phyloP scores from a whole-genome alignment of 2,113 vertebrate species.

The Callopanchax toddi region DNA sequence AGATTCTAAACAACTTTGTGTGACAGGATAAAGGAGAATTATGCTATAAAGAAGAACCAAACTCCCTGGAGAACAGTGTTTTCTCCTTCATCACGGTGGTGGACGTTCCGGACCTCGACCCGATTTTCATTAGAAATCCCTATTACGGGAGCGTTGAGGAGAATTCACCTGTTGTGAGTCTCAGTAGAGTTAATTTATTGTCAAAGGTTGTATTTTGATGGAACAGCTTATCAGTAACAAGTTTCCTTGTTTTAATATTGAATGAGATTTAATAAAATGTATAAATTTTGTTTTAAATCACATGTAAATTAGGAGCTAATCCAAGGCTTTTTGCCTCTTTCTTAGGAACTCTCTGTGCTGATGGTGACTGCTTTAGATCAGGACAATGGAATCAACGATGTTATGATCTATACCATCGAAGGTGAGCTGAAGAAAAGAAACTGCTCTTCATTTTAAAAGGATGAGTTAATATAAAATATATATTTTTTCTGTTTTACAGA shows the following conservation, averaged over 20 bases:
- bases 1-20: conserved; percentile 2
- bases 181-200: background rate
- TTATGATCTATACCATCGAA: conserved; percentile 77
- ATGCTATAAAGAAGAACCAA: no score
- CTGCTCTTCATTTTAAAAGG: background rate
- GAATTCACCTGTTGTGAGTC: conserved; percentile 66
- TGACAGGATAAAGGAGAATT: conserved; percentile 81
- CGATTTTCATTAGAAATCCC: conserved; percentile 78
- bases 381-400: conserved; percentile 81
- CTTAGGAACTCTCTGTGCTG: conserved; percentile 72
- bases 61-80: conserved; percentile 30
- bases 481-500: conserved; percentile 45
- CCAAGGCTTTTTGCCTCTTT: background rate
- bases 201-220: background rate
- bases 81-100: conserved; percentile 79
- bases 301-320: background rate
- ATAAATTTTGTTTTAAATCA: background rate
- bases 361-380: conserved; percentile 80
- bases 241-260: no score
- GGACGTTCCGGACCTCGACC: conserved; percentile 83
- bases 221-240: no score
- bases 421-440: conserved; percentile 59
- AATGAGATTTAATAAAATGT: no score
- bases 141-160: conserved; percentile 75
- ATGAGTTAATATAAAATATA: background rate